Evolutionary conservation across 2,113 vertebrate species (phyloP), one percentile per base, ranked within the genome.

Genomic region (Mola mola): DNA sequence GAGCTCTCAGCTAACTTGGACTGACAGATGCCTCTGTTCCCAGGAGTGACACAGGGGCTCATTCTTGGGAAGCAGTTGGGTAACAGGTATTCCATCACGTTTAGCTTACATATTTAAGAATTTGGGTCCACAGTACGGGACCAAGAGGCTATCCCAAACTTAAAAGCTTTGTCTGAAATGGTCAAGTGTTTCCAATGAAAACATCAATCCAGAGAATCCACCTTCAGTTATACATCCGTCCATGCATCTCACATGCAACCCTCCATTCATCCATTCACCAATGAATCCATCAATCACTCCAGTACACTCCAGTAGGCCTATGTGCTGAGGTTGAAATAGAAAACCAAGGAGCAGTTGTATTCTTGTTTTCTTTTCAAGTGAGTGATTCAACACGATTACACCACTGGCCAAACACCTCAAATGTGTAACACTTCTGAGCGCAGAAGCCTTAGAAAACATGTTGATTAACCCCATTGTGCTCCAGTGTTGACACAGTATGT

Each of bases 1-100:
- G 64, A 73, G 28, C 48, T 80, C 43, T 40, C 38, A 6, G 37
- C 40, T 75, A 83, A 86, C 59, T 6, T 49, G 73, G 78, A 75
- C 69, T 84, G 83, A 87, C 76, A 69, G 60, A 78, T 7, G 21
- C 24, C 43, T 21, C 13, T 56, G 69, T 81, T 77, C 43, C 55
- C 44, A 31, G 61, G 25, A 59, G 41, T 67, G 57, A 71, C 50
- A 58, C 43, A 59, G 67, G 73, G 15, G 1, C 33, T 66, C 31
- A 56, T 41, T n/a, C 29, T 44, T 60, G 20, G 44, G 56, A 72
- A 70, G 38, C 17, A 56, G 41, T 73, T 10, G 33, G 33, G 22
- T 24, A 50, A 20, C 47, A 61, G 20, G 11, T 15, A 53, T 53
- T 61, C 1, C 4, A 31, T 67, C 29, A 33, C 22, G 15, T 49